Evolutionary conservation across 1,140 invertebrate species (phyloP), one percentile per base, ranked within the genome.

Genomic region (Diabrotica undecimpunctata): DNA sequence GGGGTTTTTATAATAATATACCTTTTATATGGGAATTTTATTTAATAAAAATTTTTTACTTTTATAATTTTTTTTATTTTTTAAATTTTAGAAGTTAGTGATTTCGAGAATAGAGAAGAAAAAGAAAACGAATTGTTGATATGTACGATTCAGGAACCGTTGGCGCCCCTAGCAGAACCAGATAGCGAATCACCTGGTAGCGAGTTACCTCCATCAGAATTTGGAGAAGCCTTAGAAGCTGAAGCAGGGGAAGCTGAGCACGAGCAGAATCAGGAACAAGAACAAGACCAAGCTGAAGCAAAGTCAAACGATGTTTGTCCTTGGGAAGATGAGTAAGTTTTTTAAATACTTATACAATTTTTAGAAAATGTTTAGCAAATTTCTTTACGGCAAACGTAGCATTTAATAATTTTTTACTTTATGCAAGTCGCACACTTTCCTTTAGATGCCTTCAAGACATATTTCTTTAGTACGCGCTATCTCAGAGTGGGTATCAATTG

Each of bases 301-400:
- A 90, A 88, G 81, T 83, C 83, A 79, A 90, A 87, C 79, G 88
- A 92, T 79, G 87, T 92, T 75, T 93, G 91, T 83, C 91, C 91
- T 58, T 93, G 91, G 91, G 91, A 93, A 84, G 90, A 93, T 79
- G 90, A 92, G 91, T 93, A 82, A 90, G 90, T 1, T 39, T n/a
- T n/a, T n/a, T n/a, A n/a, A n/a, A n/a, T n/a, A n/a, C n/a, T 25
- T 25, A 25, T 4, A 25, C 25, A 25, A 25, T 25, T 25, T 25
- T 25, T 25, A 25, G 1, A 25, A 2, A 25, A 25, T 25, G n/a
- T n/a, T n/a, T n/a, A n/a, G n/a, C n/a, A n/a, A n/a, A n/a, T n/a
- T n/a, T n/a, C n/a, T n/a, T 25, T 25, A 25, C 25, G 4, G 25
- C 25, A 25, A 25, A 25, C 25, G 1, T 25, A 25, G 25, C 25